A percentile compares a stretch with the other conserved stretches of the same genome.
Evolutionary conservation across 2,797 vertebrate species (phyloP).

Genomic region (Sparidentex hasta): DNA sequence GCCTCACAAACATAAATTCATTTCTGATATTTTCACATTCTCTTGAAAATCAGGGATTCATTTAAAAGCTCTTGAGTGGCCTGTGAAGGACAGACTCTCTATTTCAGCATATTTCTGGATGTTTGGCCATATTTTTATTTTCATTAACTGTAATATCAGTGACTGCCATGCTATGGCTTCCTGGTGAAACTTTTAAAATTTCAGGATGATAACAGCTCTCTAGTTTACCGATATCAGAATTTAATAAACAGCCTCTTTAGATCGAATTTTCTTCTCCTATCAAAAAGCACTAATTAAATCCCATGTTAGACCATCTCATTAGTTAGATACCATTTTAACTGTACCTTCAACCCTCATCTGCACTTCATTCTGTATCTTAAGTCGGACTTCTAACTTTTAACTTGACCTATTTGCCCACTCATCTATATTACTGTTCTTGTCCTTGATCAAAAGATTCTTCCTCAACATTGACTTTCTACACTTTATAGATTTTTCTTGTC

Average conservation of each 20-base stretch:
- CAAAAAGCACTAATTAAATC: conserved; percentile 12
- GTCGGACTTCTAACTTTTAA: not conserved
- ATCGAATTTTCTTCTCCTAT: not conserved
- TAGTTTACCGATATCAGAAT: not conserved
- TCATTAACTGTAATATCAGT: not conserved
- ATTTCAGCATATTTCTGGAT: not conserved
- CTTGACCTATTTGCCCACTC: conserved; percentile 1
- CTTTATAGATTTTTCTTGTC: not conserved
- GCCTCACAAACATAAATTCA: not conserved
- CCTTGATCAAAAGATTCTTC: not conserved
- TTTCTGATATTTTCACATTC: not conserved
- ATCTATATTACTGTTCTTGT: not conserved
- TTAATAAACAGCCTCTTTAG: not conserved
- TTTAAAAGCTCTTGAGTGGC: not conserved
- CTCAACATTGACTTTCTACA: not conserved
- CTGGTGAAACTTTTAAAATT: not conserved
- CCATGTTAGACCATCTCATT: conserved; percentile 15
- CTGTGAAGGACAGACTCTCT: not conserved
- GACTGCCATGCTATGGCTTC: not conserved
- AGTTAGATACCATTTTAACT: conserved; percentile 8
- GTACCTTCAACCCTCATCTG: conserved; percentile 4
- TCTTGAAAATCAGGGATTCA: not conserved
- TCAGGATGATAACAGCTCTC: not conserved
- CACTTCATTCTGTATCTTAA: not conserved
- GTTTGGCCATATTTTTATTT: not conserved